A percentile compares a stretch with the other conserved stretches of the same genome.
Evolutionary conservation across 2,888 invertebrate species (phyloP).

Genomic region (Sepiola atlantica): DNA sequence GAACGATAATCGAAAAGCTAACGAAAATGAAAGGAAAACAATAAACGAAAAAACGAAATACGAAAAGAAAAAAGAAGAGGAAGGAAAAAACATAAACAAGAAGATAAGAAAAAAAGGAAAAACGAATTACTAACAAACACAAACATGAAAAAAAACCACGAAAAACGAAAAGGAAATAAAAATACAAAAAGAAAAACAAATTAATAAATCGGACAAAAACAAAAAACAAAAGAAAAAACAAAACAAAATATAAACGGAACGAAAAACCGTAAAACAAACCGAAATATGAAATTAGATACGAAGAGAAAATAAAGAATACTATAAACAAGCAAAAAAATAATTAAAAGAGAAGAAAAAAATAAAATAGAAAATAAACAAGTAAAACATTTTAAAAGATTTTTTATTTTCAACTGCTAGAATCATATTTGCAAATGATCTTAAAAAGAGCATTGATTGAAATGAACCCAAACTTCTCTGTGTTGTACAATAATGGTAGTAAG

Average conservation of each 20-base stretch:
- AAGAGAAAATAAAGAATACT: no score
- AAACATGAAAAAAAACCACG: no score
- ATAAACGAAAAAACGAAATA: background rate
- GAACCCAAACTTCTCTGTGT: background rate
- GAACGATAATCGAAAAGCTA: background rate
- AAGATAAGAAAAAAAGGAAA: no score
- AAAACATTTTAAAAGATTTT: background rate
- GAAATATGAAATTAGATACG: no score
- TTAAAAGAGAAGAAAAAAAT: background rate
- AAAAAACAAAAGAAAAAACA: no score
- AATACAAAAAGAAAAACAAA: no score
- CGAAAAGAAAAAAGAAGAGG: background rate
- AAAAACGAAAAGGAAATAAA: no score
- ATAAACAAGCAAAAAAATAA: no score
- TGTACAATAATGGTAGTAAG: background rate
- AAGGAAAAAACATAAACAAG: background rate
- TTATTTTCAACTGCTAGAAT: background rate
- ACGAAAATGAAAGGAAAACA: background rate
- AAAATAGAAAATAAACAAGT: background rate
- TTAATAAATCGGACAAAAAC: no score
- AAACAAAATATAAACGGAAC: no score
- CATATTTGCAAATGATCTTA: slow-evolving; percentile 2
- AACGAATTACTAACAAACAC: no score
- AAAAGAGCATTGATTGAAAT: background rate
- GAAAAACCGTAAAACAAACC: no score